Evolutionary conservation across 2,888 invertebrate genomes (phyloP).

Genomic region (Ptilodon capucinus): DNA sequence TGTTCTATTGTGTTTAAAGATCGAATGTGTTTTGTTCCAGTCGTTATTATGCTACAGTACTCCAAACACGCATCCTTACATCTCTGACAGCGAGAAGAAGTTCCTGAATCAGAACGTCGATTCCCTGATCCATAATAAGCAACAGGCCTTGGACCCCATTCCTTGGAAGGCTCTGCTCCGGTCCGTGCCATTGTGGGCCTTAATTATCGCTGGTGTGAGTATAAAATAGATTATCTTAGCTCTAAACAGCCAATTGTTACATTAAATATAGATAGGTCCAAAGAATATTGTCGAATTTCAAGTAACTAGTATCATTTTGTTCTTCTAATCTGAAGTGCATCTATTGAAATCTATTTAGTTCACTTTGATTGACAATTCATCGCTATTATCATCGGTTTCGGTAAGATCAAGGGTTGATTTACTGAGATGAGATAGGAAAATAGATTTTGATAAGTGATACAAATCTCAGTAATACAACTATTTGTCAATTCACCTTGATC

Average conservation of each 20-base stretch:
- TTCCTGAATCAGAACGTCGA: conserved; percentile 83
- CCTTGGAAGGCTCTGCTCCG: conserved; percentile 87
- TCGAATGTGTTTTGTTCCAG: conserved; percentile 41
- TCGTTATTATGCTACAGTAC: conserved; percentile 74
- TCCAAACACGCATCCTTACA: conserved; percentile 79
- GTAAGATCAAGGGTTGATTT: not conserved
- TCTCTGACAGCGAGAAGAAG: conserved; percentile 77
- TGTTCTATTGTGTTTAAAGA: too few species aligned
- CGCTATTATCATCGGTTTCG: not conserved
- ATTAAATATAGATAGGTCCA: too few species aligned
- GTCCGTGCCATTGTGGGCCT: conserved; percentile 86
- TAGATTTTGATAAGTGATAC: not conserved
- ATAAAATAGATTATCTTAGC: too few species aligned
- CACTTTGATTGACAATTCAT: not conserved
- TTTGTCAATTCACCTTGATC: not conserved
- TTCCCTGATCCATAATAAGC: conserved; percentile 65
- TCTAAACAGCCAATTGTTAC: too few species aligned
- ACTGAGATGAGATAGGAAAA: not conserved
- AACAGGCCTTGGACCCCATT: conserved; percentile 78
- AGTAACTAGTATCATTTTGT: not conserved
- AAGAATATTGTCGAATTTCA: too few species aligned
- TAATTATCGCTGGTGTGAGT: conserved; percentile 87
- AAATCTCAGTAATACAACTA: not conserved
- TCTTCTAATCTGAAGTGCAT: not conserved
- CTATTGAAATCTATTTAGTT: not conserved